phyloP scores from a whole-genome alignment of 2,888 invertebrate genomes.

The Leptura quadrifasciata region DNA sequence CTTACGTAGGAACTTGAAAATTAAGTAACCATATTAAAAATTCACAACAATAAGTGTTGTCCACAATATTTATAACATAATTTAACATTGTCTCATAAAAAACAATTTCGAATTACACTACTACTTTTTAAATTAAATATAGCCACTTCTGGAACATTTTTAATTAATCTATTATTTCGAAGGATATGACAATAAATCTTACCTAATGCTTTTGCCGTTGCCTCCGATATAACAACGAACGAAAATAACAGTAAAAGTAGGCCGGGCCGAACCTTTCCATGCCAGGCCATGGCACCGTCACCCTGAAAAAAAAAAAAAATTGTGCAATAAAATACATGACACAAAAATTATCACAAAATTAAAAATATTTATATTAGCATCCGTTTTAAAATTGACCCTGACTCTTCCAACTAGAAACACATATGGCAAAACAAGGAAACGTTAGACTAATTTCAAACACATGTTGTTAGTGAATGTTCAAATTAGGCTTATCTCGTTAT shows the following conservation, averaged over 20 bases:
- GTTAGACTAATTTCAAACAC: slow-evolving; percentile 42
- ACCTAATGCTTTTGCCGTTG: slow-evolving; percentile 71
- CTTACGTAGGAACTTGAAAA: slow-evolving; percentile 30
- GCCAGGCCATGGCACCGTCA: slow-evolving; percentile 74
- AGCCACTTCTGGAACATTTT: not conserved
- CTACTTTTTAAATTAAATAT: not conserved
- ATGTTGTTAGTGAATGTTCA: slow-evolving; percentile 45
- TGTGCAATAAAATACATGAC: not conserved
- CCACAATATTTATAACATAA: not conserved
- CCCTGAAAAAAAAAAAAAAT: slow-evolving; percentile 68
- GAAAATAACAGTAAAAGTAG: slow-evolving; percentile 71
- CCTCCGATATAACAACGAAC: slow-evolving; percentile 70
- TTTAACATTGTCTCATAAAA: not conserved
- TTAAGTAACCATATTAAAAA: slow-evolving; percentile 31
- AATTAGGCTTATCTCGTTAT: slow-evolving; percentile 44
- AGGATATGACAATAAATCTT: slow-evolving; percentile 52
- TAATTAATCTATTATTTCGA: not conserved
- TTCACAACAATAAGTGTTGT: no score
- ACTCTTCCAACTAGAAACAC: slow-evolving; percentile 8
- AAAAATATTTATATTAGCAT: not conserved
- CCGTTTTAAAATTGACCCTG: slow-evolving; percentile 7
- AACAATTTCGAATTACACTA: not conserved
- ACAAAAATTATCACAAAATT: not conserved
- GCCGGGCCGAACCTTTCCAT: slow-evolving; percentile 73
- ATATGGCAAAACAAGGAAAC: slow-evolving; percentile 46